Evolutionary conservation across 2,888 invertebrate genomes (phyloP).

Genomic region (Zygothrica quintamaculata): DNA sequence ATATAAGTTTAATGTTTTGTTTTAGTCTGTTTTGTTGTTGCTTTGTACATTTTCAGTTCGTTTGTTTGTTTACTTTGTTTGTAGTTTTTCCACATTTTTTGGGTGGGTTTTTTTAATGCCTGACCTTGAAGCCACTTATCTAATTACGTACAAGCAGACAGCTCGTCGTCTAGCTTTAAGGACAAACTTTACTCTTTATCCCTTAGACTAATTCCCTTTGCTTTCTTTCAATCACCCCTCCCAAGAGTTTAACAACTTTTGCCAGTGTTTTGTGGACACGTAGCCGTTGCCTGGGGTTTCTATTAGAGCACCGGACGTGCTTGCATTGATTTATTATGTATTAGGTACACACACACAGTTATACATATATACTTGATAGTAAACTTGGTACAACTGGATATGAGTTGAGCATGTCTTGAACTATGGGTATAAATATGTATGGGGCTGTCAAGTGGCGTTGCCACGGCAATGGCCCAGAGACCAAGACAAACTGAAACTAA

Average conservation of each 20-base stretch:
- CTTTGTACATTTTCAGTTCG: constrained; percentile 31
- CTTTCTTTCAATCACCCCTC: background rate
- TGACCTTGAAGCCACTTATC: constrained; percentile 75
- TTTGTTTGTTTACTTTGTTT: constrained; percentile 45
- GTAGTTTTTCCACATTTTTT: constrained; percentile 48
- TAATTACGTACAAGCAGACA: constrained; percentile 65
- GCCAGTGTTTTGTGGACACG: constrained; percentile 35
- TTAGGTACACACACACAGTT: constrained; percentile 54
- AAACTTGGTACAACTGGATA: constrained; percentile 33
- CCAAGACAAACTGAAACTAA: constrained; percentile 51
- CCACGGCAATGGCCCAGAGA: constrained; percentile 75
- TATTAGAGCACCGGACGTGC: constrained; percentile 54
- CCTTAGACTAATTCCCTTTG: background rate
- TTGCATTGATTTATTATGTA: constrained; percentile 74
- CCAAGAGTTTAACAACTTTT: constrained; percentile 11
- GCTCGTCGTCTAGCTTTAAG: constrained; percentile 45
- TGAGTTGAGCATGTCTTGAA: constrained; percentile 1
- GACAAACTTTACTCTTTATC: constrained; percentile 14
- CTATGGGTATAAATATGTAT: constrained; percentile 65
- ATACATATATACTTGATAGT: too few species aligned
- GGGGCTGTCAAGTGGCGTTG: constrained; percentile 53
- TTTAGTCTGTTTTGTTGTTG: constrained; percentile 34
- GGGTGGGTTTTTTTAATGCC: constrained; percentile 56
- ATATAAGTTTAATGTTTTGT: constrained; percentile 37
- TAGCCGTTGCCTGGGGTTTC: constrained; percentile 41